Conservation (phyloP, 2,113 vertebrate genomes). For the Empidonax traillii region DNA sequence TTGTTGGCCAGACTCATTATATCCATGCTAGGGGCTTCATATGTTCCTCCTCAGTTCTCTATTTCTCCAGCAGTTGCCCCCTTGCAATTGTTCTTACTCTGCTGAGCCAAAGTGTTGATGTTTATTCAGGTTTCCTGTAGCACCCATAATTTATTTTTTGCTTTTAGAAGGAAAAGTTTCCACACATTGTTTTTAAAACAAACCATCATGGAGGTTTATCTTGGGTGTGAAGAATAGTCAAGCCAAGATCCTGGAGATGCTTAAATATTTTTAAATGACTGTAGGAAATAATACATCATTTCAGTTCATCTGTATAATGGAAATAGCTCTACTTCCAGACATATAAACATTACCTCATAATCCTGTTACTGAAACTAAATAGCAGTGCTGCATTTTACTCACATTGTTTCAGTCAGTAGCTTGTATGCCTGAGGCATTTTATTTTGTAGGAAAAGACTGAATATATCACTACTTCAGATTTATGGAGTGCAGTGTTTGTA, state of each 20-base stretch:
- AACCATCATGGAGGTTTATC: not conserved
- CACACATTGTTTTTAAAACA: conserved; percentile 45
- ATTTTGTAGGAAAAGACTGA: not conserved
- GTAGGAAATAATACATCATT: conserved; percentile 46
- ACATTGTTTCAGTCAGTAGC: not conserved
- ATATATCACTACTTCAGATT: not conserved
- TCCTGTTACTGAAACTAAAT: not conserved
- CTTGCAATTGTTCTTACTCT: not conserved
- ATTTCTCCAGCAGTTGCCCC: not conserved
- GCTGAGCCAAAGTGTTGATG: not conserved
- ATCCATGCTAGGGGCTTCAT: not conserved
- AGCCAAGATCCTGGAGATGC: conserved; percentile 16
- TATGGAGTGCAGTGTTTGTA: not conserved
- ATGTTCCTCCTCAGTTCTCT: not conserved
- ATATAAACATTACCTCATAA: conserved; percentile 21
- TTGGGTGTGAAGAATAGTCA: not conserved
- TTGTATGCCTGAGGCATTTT: not conserved
- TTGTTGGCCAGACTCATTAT: not conserved
- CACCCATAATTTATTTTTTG: not conserved
- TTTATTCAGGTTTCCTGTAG: conserved; percentile 33
- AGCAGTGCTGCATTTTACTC: not conserved
- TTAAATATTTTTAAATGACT: not conserved
- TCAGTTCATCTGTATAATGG: conserved; percentile 4
- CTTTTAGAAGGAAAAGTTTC: conserved; percentile 9
- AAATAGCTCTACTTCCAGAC: not conserved